A percentile compares a stretch with the other conserved stretches of the same genome.
Conservation (phyloP, 2,888 invertebrate genomes). For the Acronicta alni region DNA sequence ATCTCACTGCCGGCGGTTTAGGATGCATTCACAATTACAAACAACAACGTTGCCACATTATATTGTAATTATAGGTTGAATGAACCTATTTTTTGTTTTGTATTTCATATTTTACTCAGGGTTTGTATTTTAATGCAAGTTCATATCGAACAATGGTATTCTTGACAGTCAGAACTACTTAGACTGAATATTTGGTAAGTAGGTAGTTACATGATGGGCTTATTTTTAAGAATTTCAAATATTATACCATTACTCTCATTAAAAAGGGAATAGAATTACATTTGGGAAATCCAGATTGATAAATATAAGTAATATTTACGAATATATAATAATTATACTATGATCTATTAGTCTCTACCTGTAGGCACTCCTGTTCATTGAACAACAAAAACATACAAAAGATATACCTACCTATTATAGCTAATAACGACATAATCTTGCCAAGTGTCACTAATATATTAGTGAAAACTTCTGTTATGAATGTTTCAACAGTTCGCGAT, state of each 20-base stretch:
- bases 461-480: slow-evolving; percentile 65
- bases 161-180: not conserved
- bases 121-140: slow-evolving; percentile 9
- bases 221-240: no score
- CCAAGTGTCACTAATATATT: slow-evolving; percentile 55
- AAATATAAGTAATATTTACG: no score
- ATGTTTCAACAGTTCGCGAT: slow-evolving; percentile 61
- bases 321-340: no score
- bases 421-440: slow-evolving; percentile 62
- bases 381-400: slow-evolving; percentile 60
- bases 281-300: no score
- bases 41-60: slow-evolving; percentile 68
- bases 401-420: no score
- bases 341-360: no score
- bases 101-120: slow-evolving; percentile 16
- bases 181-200: not conserved
- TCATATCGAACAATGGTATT: not conserved
- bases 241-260: no score
- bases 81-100: slow-evolving; percentile 61
- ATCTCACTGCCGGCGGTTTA: slow-evolving; percentile 78
- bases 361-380: slow-evolving; percentile 38
- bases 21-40: slow-evolving; percentile 80
- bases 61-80: slow-evolving; percentile 76
- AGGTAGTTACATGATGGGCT: no score
- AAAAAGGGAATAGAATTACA: no score